Percentiles rank a stretch among this genome's conserved stretches.
phyloP scores from a whole-genome alignment of 2,888 invertebrate species.

The Tipula lateralis region DNA sequence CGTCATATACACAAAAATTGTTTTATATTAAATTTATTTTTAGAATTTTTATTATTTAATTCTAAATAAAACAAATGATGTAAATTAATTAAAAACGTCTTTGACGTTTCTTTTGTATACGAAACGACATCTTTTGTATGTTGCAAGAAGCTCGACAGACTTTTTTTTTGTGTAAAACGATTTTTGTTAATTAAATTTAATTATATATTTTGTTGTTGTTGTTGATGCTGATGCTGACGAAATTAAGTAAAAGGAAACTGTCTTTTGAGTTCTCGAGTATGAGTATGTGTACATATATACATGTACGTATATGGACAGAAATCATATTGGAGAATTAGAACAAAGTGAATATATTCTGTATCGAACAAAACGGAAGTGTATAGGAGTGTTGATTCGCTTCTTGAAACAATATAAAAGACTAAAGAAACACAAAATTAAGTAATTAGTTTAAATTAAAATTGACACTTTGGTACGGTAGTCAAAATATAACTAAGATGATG shows the following conservation, averaged over 20 bases:
- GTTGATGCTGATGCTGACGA: no score
- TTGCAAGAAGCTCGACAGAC: neutral
- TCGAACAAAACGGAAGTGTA: neutral
- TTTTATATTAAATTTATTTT: neutral
- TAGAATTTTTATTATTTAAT: neutral
- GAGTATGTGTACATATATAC: neutral
- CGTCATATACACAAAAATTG: neutral
- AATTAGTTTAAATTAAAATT: constrained; percentile 4
- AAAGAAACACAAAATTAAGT: neutral
- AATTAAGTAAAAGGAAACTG: neutral
- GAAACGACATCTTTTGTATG: neutral
- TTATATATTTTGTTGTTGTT: neutral
- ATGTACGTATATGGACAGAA: neutral
- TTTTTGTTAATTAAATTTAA: neutral
- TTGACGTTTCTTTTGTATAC: neutral
- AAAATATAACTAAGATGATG: neutral
- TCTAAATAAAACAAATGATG: constrained; percentile 4
- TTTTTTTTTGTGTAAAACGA: neutral
- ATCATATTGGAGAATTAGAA: neutral
- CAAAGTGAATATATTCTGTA: neutral
- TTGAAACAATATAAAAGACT: neutral
- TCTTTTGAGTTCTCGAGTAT: neutral
- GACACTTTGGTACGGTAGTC: neutral
- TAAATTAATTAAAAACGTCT: neutral
- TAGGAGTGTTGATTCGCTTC: neutral